These are phyloP conservation scores for Archips crataeganus DNA, from an alignment of 2,888 invertebrate genomes.

Conservation along the genomic window DNA sequence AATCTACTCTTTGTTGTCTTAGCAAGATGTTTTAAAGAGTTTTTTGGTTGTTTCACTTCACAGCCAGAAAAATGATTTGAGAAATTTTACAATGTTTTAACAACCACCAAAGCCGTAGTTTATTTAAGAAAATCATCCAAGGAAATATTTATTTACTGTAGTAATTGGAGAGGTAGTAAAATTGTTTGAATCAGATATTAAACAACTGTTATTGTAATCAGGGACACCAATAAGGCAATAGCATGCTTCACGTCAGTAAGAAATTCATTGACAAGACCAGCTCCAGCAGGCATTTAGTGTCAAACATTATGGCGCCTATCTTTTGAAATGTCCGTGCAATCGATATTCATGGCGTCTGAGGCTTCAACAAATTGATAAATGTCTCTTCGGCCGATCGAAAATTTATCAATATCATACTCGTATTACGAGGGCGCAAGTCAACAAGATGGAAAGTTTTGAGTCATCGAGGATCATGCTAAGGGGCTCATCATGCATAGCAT, in stretches of 20 bases:
- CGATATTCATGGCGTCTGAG: slow-evolving; percentile 64
- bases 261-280: slow-evolving; percentile 23
- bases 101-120: too few species aligned
- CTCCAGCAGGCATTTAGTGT: slow-evolving; percentile 54
- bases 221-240: not conserved
- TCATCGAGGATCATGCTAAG: not conserved
- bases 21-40: too few species aligned
- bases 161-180: not conserved
- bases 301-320: slow-evolving; percentile 43
- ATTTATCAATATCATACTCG: slow-evolving; percentile 49
- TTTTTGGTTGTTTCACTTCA: too few species aligned
- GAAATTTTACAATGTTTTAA: too few species aligned
- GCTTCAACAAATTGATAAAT: slow-evolving; percentile 59
- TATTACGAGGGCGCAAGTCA: slow-evolving; percentile 25
- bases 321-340: slow-evolving; percentile 55
- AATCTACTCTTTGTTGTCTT: too few species aligned
- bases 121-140: not conserved
- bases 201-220: slow-evolving; percentile 13
- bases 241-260: not conserved
- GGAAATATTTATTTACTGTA: not conserved
- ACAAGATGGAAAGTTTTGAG: not conserved
- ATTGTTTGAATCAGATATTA: not conserved
- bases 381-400: slow-evolving; percentile 47
- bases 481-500: not conserved
- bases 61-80: too few species aligned